Conservation (phyloP, 2,797 vertebrate genomes). For the Molossus molossus region DNA sequence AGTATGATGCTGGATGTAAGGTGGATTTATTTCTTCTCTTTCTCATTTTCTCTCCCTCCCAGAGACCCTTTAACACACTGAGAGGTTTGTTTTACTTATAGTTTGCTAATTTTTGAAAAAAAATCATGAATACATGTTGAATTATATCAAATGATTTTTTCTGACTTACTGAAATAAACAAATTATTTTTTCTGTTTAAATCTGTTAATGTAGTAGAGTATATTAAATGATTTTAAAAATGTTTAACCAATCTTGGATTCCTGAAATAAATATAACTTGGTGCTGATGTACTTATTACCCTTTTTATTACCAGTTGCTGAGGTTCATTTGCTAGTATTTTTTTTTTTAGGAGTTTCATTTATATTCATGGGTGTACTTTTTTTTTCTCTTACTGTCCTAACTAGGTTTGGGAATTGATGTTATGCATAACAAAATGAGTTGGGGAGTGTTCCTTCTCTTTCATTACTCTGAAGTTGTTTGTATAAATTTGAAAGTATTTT, state of each 20-base stretch:
- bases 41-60: background rate
- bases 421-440: background rate
- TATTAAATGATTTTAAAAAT: background rate
- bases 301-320: background rate
- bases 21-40: background rate
- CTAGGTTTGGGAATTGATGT: background rate
- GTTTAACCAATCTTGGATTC: background rate
- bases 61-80: background rate
- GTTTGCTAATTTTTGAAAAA: background rate
- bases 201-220: background rate
- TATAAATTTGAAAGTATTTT: slow-evolving; percentile 13
- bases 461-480: background rate
- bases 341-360: background rate
- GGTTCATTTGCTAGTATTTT: background rate
- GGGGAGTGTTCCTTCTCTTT: background rate
- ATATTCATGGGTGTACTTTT: background rate
- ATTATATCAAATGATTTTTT: slow-evolving; percentile 15
- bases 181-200: background rate
- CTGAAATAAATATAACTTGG: background rate
- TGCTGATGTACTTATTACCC: background rate
- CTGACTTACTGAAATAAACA: background rate
- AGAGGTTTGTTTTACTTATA: background rate
- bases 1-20: background rate
- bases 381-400: background rate
- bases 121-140: background rate